Conservation (phyloP, 2,888 invertebrate species). For the Drosophila putrida region DNA sequence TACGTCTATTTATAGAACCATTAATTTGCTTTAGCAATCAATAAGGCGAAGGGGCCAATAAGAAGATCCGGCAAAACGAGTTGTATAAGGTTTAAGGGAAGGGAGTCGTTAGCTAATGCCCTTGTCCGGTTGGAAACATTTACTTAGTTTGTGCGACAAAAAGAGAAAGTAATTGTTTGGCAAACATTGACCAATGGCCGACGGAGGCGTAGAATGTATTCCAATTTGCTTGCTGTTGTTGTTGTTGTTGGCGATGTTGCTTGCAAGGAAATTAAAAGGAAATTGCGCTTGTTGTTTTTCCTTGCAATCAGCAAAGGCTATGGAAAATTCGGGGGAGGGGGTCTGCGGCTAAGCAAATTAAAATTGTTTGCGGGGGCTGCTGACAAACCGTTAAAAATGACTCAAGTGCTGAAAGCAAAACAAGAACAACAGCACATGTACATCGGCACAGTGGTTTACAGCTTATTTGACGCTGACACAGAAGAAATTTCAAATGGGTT, state of each 20-base stretch:
- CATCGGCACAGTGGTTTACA: background rate
- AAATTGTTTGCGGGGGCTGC: slow-evolving; percentile 54
- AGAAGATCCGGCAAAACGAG: slow-evolving; percentile 4
- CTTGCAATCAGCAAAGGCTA: slow-evolving; percentile 1
- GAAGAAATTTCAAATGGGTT: too few relatives aligned
- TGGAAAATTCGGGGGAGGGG: background rate
- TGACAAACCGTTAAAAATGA: slow-evolving; percentile 70
- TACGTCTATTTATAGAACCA: slow-evolving; percentile 15
- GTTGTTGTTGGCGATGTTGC: slow-evolving; percentile 24
- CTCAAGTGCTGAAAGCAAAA: slow-evolving; percentile 59
- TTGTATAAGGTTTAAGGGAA: slow-evolving; percentile 5
- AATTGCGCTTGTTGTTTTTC: slow-evolving; percentile 70
- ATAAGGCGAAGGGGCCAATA: slow-evolving; percentile 1
- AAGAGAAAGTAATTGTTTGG: slow-evolving; percentile 70
- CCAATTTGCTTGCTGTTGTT: slow-evolving; percentile 31
- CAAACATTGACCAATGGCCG: slow-evolving; percentile 71
- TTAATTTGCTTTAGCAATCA: slow-evolving; percentile 34
- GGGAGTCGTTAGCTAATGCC: slow-evolving; percentile 19
- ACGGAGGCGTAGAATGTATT: slow-evolving; percentile 34
- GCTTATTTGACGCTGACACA: too few relatives aligned
- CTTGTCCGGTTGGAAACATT: slow-evolving; percentile 55
- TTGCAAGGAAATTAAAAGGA: slow-evolving; percentile 74
- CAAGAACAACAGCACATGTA: slow-evolving; percentile 17
- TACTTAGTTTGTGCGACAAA: slow-evolving; percentile 65
- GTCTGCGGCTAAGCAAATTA: slow-evolving; percentile 64